phyloP scores from a whole-genome alignment of 2,113 vertebrate species.

The Eonycteris spelaea region DNA sequence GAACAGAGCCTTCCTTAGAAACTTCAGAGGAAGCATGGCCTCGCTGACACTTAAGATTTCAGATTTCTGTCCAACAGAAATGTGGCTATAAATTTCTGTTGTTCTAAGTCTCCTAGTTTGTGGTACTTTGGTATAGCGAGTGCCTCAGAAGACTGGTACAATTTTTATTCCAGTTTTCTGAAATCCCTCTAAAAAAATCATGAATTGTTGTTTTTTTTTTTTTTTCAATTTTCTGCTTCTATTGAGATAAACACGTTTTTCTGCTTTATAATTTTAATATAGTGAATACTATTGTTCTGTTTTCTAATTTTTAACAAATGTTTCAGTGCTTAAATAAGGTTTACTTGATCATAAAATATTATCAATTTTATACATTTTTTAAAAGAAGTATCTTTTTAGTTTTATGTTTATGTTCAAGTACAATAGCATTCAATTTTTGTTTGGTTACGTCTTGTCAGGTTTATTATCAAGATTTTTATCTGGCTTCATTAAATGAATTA shows the following conservation, averaged over 20 bases:
- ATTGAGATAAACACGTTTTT: neutral
- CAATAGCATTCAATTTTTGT: neutral
- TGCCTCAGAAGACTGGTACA: neutral
- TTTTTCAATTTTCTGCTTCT: neutral
- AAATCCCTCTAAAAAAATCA: neutral
- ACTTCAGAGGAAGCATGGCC: accelerated
- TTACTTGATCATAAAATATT: neutral
- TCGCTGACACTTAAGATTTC: neutral
- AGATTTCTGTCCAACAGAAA: neutral
- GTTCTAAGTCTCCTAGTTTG: neutral
- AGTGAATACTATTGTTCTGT: neutral
- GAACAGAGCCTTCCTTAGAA: neutral
- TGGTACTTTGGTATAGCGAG: neutral
- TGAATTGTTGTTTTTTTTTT: neutral
- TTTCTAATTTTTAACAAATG: neutral
- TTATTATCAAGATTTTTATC: neutral
- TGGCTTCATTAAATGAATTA: neutral
- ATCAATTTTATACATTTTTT: neutral
- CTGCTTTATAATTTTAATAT: neutral
- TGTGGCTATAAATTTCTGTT: neutral
- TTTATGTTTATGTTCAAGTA: neutral
- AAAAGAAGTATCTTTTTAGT: neutral
- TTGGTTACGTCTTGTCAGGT: neutral
- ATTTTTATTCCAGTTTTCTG: neutral
- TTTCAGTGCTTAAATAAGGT: neutral